phyloP scores from a whole-genome alignment of 2,888 invertebrate species.

The Pelosia muscerda region DNA sequence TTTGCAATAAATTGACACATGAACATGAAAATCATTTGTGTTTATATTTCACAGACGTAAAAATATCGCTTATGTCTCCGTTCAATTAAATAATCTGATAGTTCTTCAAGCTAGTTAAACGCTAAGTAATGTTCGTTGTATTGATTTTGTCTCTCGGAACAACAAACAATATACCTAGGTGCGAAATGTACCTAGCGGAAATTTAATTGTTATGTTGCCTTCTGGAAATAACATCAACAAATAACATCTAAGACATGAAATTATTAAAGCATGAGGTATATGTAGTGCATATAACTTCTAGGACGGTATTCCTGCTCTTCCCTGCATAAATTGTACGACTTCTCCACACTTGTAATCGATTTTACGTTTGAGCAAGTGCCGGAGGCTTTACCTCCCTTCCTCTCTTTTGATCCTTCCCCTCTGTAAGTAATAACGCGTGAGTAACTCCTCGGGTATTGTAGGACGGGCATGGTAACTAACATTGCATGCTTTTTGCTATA shows the following conservation, averaged over 20 bases:
- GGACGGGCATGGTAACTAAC: neutral
- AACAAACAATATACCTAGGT: neutral
- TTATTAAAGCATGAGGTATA: no score
- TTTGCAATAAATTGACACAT: no score
- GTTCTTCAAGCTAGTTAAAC: neutral
- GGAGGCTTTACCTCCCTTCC: neutral
- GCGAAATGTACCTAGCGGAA: conserved; percentile 24
- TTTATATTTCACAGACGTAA: neutral
- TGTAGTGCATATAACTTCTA: neutral
- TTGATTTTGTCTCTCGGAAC: neutral
- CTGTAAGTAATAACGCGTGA: neutral
- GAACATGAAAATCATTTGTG: neutral
- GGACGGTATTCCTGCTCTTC: neutral
- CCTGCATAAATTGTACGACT: neutral
- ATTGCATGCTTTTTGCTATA: neutral
- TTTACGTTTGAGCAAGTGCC: neutral
- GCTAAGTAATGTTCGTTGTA: neutral
- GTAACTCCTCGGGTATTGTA: neutral
- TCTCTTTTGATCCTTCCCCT: neutral
- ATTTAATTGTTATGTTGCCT: conserved; percentile 32
- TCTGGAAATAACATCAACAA: neutral
- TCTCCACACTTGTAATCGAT: neutral
- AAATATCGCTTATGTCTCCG: no score
- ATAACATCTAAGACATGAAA: no score
- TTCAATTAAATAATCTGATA: neutral